phyloP scores from a whole-genome alignment of 2,797 vertebrate genomes.

The Champsocephalus esox region DNA sequence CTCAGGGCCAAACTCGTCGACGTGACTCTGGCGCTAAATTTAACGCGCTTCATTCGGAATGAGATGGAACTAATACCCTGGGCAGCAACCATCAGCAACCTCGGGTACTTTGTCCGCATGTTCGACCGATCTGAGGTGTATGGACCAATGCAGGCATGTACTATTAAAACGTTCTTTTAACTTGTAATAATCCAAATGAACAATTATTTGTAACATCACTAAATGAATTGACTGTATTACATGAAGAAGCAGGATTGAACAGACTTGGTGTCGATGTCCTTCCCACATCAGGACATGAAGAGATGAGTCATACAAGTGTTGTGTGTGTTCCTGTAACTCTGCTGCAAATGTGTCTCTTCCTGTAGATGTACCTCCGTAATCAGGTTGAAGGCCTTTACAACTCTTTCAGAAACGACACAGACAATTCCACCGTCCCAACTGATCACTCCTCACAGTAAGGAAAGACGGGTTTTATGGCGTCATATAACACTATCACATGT shows the following conservation, averaged over 20 bases:
- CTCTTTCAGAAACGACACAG: constrained; percentile 68
- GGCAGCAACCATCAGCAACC: constrained; percentile 72
- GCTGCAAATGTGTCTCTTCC: constrained; percentile 27
- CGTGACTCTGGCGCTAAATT: constrained; percentile 80
- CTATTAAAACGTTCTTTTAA: background rate
- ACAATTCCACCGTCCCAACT: fast-evolving
- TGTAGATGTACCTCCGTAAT: constrained; percentile 85
- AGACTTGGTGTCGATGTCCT: background rate
- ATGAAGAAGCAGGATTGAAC: background rate
- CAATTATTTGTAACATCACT: background rate
- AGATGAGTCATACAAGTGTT: constrained; percentile 10
- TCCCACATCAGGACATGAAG: background rate
- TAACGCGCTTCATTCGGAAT: constrained; percentile 78
- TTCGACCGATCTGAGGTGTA: constrained; percentile 86
- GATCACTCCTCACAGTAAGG: constrained; percentile 88
- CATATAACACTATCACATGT: background rate
- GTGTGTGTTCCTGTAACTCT: background rate
- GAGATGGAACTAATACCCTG: constrained; percentile 81
- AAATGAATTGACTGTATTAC: background rate
- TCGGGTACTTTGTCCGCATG: constrained; percentile 81
- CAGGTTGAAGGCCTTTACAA: constrained; percentile 84
- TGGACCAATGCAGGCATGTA: constrained; percentile 82
- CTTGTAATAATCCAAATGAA: background rate
- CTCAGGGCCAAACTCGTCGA: constrained; percentile 76
- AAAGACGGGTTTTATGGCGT: background rate